Percentiles rank a stretch among this genome's conserved stretches.
Evolutionary conservation across 2,113 vertebrate genomes (phyloP).

Genomic region (Spizaetus ornatus): DNA sequence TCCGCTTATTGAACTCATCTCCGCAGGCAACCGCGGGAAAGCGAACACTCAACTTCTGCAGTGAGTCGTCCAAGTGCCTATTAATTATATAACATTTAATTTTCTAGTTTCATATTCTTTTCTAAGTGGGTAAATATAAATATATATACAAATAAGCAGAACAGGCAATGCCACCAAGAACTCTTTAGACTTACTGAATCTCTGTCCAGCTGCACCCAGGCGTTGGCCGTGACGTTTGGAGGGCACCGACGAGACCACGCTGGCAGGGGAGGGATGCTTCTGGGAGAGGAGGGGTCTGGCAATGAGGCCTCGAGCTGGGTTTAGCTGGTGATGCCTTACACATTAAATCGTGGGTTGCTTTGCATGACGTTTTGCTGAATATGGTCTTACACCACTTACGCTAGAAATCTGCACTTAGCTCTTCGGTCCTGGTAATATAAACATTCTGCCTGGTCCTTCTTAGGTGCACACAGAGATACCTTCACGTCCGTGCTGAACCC

Average conservation of each 20-base stretch:
- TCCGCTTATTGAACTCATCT: not conserved
- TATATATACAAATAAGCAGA: not conserved
- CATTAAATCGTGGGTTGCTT: not conserved
- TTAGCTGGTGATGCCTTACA: not conserved
- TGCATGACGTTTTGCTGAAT: not conserved
- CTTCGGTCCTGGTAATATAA: not conserved
- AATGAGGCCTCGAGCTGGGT: not conserved
- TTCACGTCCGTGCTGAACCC: not conserved
- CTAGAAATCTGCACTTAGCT: not conserved
- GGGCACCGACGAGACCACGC: rapidly evolving
- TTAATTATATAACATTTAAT: not conserved
- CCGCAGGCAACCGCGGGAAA: not conserved
- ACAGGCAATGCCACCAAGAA: not conserved
- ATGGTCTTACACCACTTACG: not conserved
- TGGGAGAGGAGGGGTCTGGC: not conserved
- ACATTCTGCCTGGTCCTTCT: not conserved
- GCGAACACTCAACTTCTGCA: not conserved
- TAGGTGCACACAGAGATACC: too few relatives aligned
- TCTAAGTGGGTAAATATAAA: not conserved
- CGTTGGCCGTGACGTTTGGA: not conserved
- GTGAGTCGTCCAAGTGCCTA: rapidly evolving
- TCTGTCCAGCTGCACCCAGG: not conserved
- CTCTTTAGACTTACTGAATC: not conserved
- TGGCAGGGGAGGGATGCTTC: not conserved
- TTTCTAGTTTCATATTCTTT: not conserved